Base-by-base conservation (phyloP, 37 sponge, comb jelly and placozoan genomes). In the Halisarca cf. caerulea region DNA sequence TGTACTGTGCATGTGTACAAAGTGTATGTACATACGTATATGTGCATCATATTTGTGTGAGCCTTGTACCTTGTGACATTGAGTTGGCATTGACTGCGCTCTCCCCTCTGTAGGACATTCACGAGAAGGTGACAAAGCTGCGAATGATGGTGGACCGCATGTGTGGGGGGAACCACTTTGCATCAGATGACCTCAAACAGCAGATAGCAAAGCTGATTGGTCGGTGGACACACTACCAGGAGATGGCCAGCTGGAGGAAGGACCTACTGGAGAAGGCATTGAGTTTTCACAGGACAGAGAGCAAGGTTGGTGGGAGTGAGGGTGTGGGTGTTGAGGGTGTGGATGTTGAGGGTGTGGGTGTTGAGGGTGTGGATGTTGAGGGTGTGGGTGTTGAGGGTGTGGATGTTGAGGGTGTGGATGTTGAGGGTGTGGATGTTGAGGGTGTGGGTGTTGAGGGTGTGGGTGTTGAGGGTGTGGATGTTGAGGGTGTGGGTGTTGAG, bases 91-190 rank as follows among this genome's bases (percentile, higher is more conserved):
- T 55, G 11, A 55, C 11, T 34, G 42, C n/a, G 14, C 1, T 55
- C n/a, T n/a, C n/a, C 14, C 21, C 3, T 18, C 0, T 20, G n/a
- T 69, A 88, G 89, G 64, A 33, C 11, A 79, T 88, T 32, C 66
- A 81, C 34, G 87, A 86, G 42, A 74, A 69, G 11, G 41, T 92
- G 83, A 92, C 89, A 33, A 90, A 92, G 84, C 89, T 92, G 54
- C 78, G 92, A 24, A 80, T 88, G 36, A 92, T 86, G 86, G 89
- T 83, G 2, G 92, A 92, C 47, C 44, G 84, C 21, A 58, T 85
- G 37, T 68, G 81, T 21, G 92, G 92, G 18, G 78, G 59, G 5
- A 78, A 80, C 32, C 89, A 89, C 42, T 86, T 80, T 61, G 90
- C 89, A 17, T 86, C 92, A 14, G 86, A 85, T 37, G 62, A 37